These are phyloP conservation scores for Halichondria panicea DNA, from an alignment of 37 sponge, comb jelly and placozoan species.

Conservation along the genomic window DNA sequence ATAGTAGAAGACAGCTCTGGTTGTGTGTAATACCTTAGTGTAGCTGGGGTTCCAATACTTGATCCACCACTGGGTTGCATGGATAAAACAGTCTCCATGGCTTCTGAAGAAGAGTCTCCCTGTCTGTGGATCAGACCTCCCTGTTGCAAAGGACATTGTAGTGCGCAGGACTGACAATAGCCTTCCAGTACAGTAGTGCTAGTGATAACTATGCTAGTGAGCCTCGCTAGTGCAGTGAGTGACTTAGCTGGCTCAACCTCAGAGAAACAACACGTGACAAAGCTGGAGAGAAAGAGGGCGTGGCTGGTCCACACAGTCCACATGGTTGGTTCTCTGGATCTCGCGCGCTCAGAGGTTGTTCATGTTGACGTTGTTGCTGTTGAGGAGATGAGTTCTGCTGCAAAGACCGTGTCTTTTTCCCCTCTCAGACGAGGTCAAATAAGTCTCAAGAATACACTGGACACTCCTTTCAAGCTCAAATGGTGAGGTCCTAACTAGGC, in stretches of 20 bases:
- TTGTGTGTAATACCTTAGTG: constrained; percentile 24
- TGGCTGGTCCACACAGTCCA: no score
- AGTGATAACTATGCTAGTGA: no score
- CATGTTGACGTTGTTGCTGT: background rate
- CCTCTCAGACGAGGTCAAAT: constrained; percentile 27
- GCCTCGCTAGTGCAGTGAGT: no score
- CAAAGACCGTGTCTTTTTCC: constrained; percentile 37
- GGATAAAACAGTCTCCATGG: constrained; percentile 60
- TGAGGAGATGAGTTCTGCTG: constrained; percentile 5
- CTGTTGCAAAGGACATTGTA: no score
- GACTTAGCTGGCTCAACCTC: no score
- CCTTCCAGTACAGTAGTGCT: no score
- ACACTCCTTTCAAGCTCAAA: constrained; percentile 42
- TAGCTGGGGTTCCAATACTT: constrained; percentile 29
- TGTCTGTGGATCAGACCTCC: background rate
- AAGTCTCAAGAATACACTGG: constrained; percentile 44
- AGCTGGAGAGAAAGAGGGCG: no score
- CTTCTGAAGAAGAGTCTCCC: constrained; percentile 31
- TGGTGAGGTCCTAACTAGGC: constrained; percentile 25
- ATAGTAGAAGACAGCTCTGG: background rate
- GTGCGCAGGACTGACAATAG: no score
- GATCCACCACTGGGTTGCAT: constrained; percentile 24
- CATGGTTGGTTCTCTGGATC: no score
- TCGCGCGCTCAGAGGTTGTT: background rate
- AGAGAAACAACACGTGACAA: no score